phyloP scores from a whole-genome alignment of 2,797 vertebrate genomes.

The Geotrypetes seraphini region DNA sequence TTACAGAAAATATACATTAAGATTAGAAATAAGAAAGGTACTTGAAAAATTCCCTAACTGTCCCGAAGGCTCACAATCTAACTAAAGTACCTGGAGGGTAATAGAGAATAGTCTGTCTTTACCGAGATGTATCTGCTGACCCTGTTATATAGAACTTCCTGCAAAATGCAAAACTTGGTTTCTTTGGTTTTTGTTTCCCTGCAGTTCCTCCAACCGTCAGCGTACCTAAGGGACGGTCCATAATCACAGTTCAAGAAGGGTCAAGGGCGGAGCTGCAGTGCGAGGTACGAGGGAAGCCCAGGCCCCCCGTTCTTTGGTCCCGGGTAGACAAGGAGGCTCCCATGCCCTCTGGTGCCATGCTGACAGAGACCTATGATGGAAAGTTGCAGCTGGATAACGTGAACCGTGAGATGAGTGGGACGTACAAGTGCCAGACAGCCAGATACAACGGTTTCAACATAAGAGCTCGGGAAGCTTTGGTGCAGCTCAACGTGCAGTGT shows the following conservation, averaged over 20 bases:
- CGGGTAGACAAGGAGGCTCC: conserved; percentile 77
- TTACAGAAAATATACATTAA: too few relatives aligned
- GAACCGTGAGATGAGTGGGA: conserved; percentile 79
- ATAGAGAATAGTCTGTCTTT: too few relatives aligned
- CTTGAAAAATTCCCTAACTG: too few relatives aligned
- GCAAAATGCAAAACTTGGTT: too few relatives aligned
- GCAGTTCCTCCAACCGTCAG: conserved; percentile 79
- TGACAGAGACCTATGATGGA: conserved; percentile 73
- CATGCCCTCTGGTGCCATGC: conserved; percentile 67
- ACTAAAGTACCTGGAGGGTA: too few relatives aligned
- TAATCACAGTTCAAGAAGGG: conserved; percentile 76
- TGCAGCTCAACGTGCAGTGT: conserved; percentile 93
- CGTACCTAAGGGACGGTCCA: conserved; percentile 68
- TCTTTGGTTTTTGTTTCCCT: conserved; percentile 5
- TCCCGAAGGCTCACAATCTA: too few relatives aligned
- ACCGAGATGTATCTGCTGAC: too few relatives aligned
- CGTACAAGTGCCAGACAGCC: conserved; percentile 88
- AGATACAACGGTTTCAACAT: conserved; percentile 95
- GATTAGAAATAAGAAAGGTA: too few relatives aligned
- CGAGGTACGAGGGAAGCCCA: conserved; percentile 82
- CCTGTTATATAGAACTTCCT: neutral
- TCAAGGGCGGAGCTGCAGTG: conserved; percentile 76
- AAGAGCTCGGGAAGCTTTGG: conserved; percentile 74
- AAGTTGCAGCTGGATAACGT: conserved; percentile 73
- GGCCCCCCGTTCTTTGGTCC: conserved; percentile 87